Evolutionary conservation across 1,140 invertebrate genomes (phyloP), one percentile per base, ranked within the genome.

Genomic region (Calephelis virginiensis): DNA sequence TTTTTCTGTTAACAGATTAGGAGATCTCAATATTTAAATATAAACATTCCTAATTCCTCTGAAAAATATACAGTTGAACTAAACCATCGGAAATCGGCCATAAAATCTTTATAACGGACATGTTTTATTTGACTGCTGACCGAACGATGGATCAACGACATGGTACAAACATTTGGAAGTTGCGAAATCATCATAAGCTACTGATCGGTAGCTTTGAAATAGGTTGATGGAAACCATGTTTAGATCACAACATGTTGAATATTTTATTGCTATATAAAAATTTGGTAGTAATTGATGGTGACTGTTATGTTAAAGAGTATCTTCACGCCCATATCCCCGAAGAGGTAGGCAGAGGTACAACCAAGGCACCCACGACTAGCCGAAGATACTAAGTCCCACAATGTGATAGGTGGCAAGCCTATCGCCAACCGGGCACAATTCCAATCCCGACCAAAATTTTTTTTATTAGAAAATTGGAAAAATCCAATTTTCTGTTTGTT

Each of bases 51-150:
- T 50, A 6, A 50, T 50, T 50, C 14, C 48, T 50, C n/a, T 48
- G 47, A 48, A 53, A 53, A 28, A 53, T 3, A 53, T 53, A 43
- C 53, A 62, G 56, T 13, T 38, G 38, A 45, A 56, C 38, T 40
- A 13, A 49, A 14, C 50, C 50, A 63, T 76, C 68, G 66, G 69
- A 76, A 74, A 70, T 61, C 65, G 67, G 46, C 65, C 56, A 71
- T 61, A 71, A 72, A 78, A 71, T n/a, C 63, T 64, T 70, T 70
- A 69, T 67, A 50, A 63, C 69, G 62, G 50, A 62, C 43, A 46
- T 65, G 67, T 73, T 75, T 75, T 77, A 73, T 62, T 72, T 61
- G 62, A n/a, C n/a, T n/a, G n/a, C n/a, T n/a, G n/a, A 71, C 71
- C 75, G 69, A 71, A 65, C 13, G 48, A 17, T 53, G 63, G 53